Evolutionary conservation across 2,888 invertebrate species (phyloP).

Genomic region (Agrotis segetum): DNA sequence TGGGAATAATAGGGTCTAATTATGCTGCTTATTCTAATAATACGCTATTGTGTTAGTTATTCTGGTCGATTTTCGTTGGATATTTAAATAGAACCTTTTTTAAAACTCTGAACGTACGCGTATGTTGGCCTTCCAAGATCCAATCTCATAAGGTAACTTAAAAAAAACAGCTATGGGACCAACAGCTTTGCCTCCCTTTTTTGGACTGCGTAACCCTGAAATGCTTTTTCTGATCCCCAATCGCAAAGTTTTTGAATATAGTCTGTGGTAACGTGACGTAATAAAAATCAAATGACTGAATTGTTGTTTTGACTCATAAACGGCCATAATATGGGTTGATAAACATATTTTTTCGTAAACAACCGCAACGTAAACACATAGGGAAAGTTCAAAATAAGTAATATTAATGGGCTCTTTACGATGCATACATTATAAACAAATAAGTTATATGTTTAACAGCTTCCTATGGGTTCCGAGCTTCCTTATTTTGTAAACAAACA

Average conservation of each 20-base stretch:
- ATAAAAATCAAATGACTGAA: slow-evolving; percentile 34
- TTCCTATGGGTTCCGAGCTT: slow-evolving; percentile 13
- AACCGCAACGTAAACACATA: slow-evolving; percentile 44
- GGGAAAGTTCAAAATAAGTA: slow-evolving; percentile 40
- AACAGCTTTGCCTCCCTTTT: background rate
- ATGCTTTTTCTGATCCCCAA: background rate
- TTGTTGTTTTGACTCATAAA: slow-evolving; percentile 45
- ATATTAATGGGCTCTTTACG: slow-evolving; percentile 39
- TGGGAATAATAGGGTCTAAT: too few species aligned
- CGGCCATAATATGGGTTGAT: slow-evolving; percentile 29
- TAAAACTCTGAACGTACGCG: too few species aligned
- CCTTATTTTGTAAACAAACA: slow-evolving; percentile 18
- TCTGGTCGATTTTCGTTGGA: too few species aligned
- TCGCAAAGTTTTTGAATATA: slow-evolving; percentile 1
- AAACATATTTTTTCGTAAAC: slow-evolving; percentile 58
- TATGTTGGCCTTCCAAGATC: too few species aligned
- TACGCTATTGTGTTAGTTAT: too few species aligned
- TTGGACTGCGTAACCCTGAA: background rate
- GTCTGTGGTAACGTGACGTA: slow-evolving; percentile 6
- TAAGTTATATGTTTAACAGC: slow-evolving; percentile 10
- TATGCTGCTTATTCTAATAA: too few species aligned
- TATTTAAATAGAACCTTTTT: too few species aligned
- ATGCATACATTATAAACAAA: slow-evolving; percentile 38
- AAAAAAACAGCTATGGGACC: too few species aligned
- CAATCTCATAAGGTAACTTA: too few species aligned